Conservation (phyloP, 2,888 invertebrate species). For the Drosophila rubida region DNA sequence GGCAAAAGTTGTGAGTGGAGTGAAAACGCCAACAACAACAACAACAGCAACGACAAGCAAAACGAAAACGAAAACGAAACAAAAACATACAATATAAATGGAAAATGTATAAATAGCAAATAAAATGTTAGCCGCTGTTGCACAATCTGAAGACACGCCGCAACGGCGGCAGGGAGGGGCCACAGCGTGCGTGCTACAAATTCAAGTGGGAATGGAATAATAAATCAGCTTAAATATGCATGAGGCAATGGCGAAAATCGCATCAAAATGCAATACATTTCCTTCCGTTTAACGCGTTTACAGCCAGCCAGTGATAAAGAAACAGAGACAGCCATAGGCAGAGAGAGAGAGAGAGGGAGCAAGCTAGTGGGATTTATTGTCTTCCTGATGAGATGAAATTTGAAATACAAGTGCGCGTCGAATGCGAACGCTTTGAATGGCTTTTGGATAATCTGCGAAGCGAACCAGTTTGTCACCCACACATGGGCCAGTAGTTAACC, state of each 20-base stretch:
- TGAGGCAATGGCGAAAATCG: slow-evolving; percentile 35
- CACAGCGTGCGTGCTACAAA: slow-evolving; percentile 70
- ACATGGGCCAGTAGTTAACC: slow-evolving; percentile 23
- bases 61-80: no score
- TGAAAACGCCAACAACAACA: slow-evolving; percentile 24
- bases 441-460: background rate
- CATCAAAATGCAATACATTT: slow-evolving; percentile 65
- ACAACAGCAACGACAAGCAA: background rate
- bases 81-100: slow-evolving; percentile 27
- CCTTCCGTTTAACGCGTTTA: slow-evolving; percentile 68
- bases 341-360: background rate
- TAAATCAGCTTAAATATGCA: slow-evolving; percentile 71
- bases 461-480: slow-evolving; percentile 31
- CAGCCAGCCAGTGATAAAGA: background rate
- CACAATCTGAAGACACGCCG: slow-evolving; percentile 50
- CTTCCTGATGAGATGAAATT: slow-evolving; percentile 39
- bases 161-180: slow-evolving; percentile 10
- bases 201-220: slow-evolving; percentile 62
- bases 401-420: slow-evolving; percentile 2
- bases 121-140: slow-evolving; percentile 46
- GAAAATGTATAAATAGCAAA: slow-evolving; percentile 47
- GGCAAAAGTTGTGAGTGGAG: slow-evolving; percentile 22
- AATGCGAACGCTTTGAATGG: background rate
- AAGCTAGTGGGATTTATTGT: background rate
- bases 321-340: background rate